A percentile compares a stretch with the other conserved stretches of the same genome.
phyloP scores from a whole-genome alignment of 2,797 vertebrate genomes.

The Gadopsis bispinosus region DNA sequence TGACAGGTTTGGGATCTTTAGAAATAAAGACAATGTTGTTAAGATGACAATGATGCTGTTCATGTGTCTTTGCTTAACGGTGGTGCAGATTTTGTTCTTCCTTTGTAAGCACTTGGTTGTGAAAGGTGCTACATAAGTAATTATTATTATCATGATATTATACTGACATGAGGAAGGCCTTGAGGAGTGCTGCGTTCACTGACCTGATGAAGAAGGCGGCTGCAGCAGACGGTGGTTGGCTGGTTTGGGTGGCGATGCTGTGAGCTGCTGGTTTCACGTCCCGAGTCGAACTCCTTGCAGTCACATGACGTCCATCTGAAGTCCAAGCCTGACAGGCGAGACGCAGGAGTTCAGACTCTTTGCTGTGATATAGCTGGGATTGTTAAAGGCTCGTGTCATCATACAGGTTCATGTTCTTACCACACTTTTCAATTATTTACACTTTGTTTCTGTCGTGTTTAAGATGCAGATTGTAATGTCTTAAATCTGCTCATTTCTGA shows the following conservation, averaged over 20 bases:
- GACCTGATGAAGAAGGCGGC: constrained; percentile 80
- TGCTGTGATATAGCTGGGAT: background rate
- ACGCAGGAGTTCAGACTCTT: background rate
- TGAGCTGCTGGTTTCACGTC: constrained; percentile 43
- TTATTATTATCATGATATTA: background rate
- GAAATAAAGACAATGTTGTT: too few species aligned
- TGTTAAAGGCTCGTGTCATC: background rate
- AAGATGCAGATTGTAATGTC: background rate
- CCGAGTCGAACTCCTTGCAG: background rate
- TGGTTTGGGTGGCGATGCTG: constrained; percentile 62
- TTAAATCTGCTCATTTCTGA: too few species aligned
- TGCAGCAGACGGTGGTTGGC: constrained; percentile 49
- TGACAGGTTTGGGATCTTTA: too few species aligned
- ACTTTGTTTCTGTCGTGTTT: too few species aligned
- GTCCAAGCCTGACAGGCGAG: constrained; percentile 19
- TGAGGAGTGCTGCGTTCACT: constrained; percentile 16
- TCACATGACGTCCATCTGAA: constrained; percentile 27
- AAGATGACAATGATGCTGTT: too few species aligned
- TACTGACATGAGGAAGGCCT: background rate
- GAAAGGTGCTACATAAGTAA: background rate
- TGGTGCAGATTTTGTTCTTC: background rate
- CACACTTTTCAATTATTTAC: too few species aligned
- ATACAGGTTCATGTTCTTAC: background rate
- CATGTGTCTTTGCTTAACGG: too few species aligned
- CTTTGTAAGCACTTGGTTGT: too few species aligned